Percentiles rank a stretch among this genome's conserved stretches.
Evolutionary conservation across 2,797 vertebrate species (phyloP).

Genomic region (Peromyscus attwateri): DNA sequence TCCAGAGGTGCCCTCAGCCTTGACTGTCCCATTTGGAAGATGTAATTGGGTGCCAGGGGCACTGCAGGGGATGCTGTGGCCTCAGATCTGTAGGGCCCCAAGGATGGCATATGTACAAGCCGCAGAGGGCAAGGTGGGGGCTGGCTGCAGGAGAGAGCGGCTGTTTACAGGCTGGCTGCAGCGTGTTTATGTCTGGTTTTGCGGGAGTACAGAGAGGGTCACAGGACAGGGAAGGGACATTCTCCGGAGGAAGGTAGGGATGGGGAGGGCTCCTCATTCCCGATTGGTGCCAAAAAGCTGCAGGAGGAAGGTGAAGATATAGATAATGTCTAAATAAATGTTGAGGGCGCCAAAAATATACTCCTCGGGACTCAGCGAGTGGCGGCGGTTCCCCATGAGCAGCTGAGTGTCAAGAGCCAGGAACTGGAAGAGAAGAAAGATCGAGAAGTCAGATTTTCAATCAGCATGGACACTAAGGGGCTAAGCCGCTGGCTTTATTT

Average conservation of each 20-base stretch:
- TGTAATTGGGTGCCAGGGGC: not conserved
- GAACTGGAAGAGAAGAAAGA: slow-evolving; percentile 89
- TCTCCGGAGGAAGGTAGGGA: slow-evolving; percentile 42
- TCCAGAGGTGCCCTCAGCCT: not conserved
- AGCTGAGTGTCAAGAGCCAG: slow-evolving; percentile 97
- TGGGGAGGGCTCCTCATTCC: slow-evolving; percentile 84
- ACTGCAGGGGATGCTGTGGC: not conserved
- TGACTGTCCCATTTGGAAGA: not conserved
- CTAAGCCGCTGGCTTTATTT: not conserved
- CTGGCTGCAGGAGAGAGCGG: slow-evolving; percentile 66
- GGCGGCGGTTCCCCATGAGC: slow-evolving; percentile 94
- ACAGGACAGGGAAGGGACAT: slow-evolving; percentile 54
- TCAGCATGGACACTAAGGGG: not conserved
- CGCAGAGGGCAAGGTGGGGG: slow-evolving; percentile 63
- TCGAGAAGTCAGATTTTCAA: not conserved
- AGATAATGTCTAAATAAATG: slow-evolving; percentile 96
- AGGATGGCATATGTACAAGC: slow-evolving; percentile 81
- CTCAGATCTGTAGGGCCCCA: not conserved
- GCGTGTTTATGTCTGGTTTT: slow-evolving; percentile 65
- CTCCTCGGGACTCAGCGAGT: slow-evolving; percentile 95
- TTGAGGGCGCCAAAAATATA: slow-evolving; percentile 96
- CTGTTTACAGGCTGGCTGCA: slow-evolving; percentile 67
- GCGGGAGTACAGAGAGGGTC: not conserved
- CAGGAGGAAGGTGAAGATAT: slow-evolving; percentile 97
- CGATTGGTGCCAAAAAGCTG: slow-evolving; percentile 93